Conservation (phyloP, 2,113 vertebrate genomes). For the Spermophilus dauricus region DNA sequence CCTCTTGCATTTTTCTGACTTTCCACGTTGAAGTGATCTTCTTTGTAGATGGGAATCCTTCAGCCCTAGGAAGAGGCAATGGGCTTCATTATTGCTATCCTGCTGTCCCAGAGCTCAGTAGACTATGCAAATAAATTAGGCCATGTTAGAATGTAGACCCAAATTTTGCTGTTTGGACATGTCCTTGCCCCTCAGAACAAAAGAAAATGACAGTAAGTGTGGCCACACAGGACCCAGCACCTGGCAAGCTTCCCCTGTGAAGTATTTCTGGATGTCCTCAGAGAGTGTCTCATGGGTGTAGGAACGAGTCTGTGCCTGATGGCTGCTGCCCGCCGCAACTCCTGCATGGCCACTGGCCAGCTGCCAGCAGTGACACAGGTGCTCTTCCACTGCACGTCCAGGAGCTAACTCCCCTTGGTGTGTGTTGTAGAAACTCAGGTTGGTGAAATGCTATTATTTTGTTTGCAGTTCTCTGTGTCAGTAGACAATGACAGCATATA, state of each 20-base stretch:
- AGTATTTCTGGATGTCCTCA: background rate
- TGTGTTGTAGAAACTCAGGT: constrained; percentile 10
- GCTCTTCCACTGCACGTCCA: background rate
- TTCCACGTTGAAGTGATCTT: background rate
- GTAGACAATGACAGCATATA: background rate
- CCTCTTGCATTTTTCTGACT: background rate
- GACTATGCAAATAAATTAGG: background rate
- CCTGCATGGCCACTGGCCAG: background rate
- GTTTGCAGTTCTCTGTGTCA: constrained; percentile 22
- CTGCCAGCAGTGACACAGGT: background rate
- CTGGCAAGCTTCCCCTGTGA: background rate
- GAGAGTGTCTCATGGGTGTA: background rate
- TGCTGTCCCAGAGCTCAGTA: background rate
- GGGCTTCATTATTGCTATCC: background rate
- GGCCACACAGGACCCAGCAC: background rate
- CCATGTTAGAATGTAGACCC: background rate
- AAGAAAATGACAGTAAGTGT: background rate
- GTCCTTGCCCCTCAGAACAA: background rate
- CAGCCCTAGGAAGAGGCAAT: background rate
- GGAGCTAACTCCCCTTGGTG: background rate
- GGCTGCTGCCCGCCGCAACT: background rate
- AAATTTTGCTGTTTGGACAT: background rate
- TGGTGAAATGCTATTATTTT: constrained; percentile 39
- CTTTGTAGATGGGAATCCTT: background rate
- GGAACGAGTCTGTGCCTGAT: background rate